Evolutionary conservation across 1,140 invertebrate species (phyloP).

Genomic region (Choristoneura fumiferana): DNA sequence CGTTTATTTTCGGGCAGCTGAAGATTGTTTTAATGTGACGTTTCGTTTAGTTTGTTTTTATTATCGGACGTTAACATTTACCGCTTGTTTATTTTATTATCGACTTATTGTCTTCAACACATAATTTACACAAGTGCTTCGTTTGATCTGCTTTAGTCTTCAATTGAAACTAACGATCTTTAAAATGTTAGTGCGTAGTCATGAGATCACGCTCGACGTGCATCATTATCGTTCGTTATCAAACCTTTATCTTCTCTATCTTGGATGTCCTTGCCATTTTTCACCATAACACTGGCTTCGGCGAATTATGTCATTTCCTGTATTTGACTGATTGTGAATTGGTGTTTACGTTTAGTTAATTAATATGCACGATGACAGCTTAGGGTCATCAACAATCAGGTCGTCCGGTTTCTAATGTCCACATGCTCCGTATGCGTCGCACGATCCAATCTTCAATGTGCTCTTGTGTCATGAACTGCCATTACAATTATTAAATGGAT

Average conservation of each 20-base stretch:
- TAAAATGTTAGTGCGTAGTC: background rate
- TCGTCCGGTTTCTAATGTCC: slow-evolving; percentile 11
- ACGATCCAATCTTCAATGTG: slow-evolving; percentile 8
- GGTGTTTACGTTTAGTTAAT: background rate
- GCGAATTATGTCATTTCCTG: slow-evolving; percentile 9
- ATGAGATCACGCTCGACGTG: background rate
- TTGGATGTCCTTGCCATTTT: slow-evolving; percentile 34
- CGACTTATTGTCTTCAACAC: background rate
- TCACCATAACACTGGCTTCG: slow-evolving; percentile 5
- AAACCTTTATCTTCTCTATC: slow-evolving; percentile 33
- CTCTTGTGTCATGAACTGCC: slow-evolving; percentile 5
- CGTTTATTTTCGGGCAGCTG: too few relatives aligned
- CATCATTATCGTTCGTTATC: slow-evolving; percentile 32
- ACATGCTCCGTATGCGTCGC: background rate
- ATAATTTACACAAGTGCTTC: slow-evolving; percentile 20
- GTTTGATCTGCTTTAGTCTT: slow-evolving; percentile 25
- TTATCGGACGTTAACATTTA: background rate
- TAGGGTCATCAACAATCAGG: slow-evolving; percentile 14
- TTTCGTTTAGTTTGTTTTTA: slow-evolving; percentile 6
- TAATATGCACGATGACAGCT: background rate
- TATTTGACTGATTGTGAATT: background rate
- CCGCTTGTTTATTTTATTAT: background rate
- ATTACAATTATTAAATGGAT: slow-evolving; percentile 28
- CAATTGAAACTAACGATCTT: slow-evolving; percentile 32
- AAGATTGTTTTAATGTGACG: too few relatives aligned